Evolutionary conservation across 2,888 invertebrate species (phyloP).

Genomic region (Tigriopus californicus): DNA sequence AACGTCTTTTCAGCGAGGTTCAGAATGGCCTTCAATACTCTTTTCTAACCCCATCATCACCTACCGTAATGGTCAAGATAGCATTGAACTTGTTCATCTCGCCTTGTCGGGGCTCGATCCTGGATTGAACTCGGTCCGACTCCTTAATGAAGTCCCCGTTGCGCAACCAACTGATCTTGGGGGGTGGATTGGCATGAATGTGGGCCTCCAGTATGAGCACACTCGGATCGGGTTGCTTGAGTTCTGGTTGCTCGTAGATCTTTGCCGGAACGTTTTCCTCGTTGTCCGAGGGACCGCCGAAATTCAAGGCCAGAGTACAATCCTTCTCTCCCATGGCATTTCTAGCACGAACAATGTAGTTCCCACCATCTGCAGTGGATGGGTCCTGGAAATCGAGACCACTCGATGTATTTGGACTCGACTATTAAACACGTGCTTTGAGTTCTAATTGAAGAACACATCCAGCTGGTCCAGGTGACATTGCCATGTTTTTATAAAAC

Average conservation of each 20-base stretch:
- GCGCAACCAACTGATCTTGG: conserved; percentile 14
- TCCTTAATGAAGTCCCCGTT: conserved; percentile 15
- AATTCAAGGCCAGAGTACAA: conserved; percentile 13
- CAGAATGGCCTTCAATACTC: neutral
- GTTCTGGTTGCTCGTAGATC: conserved; percentile 12
- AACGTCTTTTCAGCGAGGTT: neutral
- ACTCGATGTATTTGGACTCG: too few species aligned
- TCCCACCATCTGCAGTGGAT: conserved; percentile 6
- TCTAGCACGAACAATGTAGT: conserved; percentile 9
- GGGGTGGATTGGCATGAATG: conserved; percentile 13
- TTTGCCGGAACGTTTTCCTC: conserved; percentile 9
- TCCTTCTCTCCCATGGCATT: conserved; percentile 14
- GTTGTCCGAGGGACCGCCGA: neutral
- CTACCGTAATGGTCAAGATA: conserved; percentile 7
- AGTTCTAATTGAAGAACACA: too few species aligned
- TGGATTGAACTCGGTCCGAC: neutral
- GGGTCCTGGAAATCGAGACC: conserved; percentile 1
- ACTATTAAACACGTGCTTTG: too few species aligned
- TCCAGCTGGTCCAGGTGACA: too few species aligned
- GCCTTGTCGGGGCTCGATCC: conserved; percentile 1
- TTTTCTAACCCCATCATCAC: neutral
- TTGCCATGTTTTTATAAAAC: too few species aligned
- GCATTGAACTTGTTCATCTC: conserved; percentile 14
- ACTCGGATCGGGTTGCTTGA: conserved; percentile 13
- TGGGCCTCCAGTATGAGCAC: conserved; percentile 14